Evolutionary conservation across 2,113 vertebrate species (phyloP).

Genomic region (Oreochromis aureus): DNA sequence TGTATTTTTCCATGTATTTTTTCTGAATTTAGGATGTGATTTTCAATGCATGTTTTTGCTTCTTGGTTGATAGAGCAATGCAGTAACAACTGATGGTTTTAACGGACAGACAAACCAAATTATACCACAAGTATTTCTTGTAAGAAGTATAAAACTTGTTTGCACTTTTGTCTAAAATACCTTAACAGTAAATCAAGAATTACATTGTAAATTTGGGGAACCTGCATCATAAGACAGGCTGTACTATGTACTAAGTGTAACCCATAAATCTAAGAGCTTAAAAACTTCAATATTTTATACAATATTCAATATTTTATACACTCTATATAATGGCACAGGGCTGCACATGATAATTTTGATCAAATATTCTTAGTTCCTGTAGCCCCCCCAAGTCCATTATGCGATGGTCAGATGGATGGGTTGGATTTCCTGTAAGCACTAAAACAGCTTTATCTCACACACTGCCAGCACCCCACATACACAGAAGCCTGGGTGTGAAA

Average conservation of each 20-base stretch:
- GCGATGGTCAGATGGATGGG: slow-evolving; percentile 23
- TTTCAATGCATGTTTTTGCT: background rate
- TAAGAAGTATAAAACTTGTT: background rate
- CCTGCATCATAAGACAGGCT: background rate
- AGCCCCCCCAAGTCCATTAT: slow-evolving; percentile 4
- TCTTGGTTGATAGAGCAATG: background rate
- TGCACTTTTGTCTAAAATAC: background rate
- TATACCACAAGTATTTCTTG: background rate
- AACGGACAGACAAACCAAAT: background rate
- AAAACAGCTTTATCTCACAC: slow-evolving; percentile 32
- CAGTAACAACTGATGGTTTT: background rate
- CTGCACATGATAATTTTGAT: background rate
- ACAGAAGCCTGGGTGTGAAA: background rate
- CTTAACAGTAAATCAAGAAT: background rate
- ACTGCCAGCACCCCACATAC: background rate
- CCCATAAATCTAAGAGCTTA: background rate
- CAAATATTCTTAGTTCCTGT: background rate
- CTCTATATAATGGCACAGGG: background rate
- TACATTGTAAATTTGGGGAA: background rate
- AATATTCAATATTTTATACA: background rate
- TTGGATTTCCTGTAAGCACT: slow-evolving; percentile 44
- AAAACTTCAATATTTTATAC: background rate
- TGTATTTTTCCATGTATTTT: background rate
- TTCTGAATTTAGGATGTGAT: background rate
- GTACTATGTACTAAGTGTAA: background rate